A percentile compares a stretch with the other conserved stretches of the same genome.
These are phyloP conservation scores for Serilophus lunatus DNA, from an alignment of 2,113 vertebrate species.

Conservation along the genomic window DNA sequence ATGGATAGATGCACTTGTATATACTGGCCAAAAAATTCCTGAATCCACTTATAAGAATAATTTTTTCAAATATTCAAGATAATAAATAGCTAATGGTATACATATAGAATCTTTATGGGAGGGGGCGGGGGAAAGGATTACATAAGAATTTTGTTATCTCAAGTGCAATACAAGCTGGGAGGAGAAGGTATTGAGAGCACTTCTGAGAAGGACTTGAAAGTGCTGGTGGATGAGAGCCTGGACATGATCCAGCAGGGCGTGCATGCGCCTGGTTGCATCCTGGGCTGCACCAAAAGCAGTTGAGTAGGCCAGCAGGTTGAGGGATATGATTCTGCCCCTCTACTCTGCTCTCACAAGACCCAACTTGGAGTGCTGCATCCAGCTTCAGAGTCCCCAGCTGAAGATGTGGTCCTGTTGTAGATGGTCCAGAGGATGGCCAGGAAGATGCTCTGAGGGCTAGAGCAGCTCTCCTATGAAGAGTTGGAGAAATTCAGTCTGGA, in stretches of 20 bases:
- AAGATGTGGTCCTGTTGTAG: background rate
- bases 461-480: background rate
- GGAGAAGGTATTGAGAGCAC: background rate
- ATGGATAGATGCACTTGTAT: background rate
- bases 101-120: background rate
- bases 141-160: background rate
- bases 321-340: background rate
- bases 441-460: background rate
- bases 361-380: background rate
- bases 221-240: too few relatives aligned
- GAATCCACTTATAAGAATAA: background rate
- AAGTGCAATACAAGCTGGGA: fast-evolving
- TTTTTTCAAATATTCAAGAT: background rate
- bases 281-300: background rate
- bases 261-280: background rate
- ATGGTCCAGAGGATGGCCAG: background rate
- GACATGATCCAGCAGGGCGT: background rate
- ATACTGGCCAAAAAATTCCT: background rate
- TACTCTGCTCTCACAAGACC: background rate
- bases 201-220: background rate
- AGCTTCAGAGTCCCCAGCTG: background rate
- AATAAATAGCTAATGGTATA: background rate
- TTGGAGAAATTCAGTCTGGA: background rate
- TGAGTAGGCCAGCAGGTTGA: fast-evolving
- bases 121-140: background rate